phyloP scores from a whole-genome alignment of 2,113 vertebrate species.

The Mugil cephalus region DNA sequence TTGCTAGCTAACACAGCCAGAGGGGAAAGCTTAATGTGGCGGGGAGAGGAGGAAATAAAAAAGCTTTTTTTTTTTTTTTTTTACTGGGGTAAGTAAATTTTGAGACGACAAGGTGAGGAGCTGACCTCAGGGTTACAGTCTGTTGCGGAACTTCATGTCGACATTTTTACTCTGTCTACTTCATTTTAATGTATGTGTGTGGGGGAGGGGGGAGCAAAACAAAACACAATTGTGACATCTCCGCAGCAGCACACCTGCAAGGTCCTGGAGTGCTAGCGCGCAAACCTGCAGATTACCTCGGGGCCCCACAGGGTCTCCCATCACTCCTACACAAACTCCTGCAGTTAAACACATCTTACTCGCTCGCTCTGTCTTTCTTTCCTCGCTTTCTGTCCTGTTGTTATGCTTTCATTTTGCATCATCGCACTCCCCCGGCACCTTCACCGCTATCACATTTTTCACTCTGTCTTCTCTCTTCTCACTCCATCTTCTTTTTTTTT shows the following conservation, averaged over 20 bases:
- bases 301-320: conserved; percentile 56
- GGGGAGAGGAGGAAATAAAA: neutral
- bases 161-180: conserved; percentile 14
- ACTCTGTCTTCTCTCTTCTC: conserved; percentile 44
- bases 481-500: conserved; percentile 39
- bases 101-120: conserved; percentile 23
- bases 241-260: conserved; percentile 54
- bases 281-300: conserved; percentile 68
- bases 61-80: neutral
- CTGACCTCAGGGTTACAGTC: conserved; percentile 30
- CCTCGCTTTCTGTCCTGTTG: conserved; percentile 56
- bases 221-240: conserved; percentile 44
- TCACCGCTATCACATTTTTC: conserved; percentile 45
- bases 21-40: conserved; percentile 10
- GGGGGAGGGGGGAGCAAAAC: neutral
- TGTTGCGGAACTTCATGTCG: conserved; percentile 1
- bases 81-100: conserved; percentile 49
- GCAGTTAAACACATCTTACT: conserved; percentile 65
- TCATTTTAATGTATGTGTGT: conserved; percentile 13
- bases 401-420: conserved; percentile 65
- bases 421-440: conserved; percentile 44
- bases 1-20: neutral
- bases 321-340: conserved; percentile 70
- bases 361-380: conserved; percentile 35
- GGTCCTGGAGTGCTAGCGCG: conserved; percentile 50